phyloP scores from a whole-genome alignment of 1,140 invertebrate species.

The Hylaeus anthracinus region DNA sequence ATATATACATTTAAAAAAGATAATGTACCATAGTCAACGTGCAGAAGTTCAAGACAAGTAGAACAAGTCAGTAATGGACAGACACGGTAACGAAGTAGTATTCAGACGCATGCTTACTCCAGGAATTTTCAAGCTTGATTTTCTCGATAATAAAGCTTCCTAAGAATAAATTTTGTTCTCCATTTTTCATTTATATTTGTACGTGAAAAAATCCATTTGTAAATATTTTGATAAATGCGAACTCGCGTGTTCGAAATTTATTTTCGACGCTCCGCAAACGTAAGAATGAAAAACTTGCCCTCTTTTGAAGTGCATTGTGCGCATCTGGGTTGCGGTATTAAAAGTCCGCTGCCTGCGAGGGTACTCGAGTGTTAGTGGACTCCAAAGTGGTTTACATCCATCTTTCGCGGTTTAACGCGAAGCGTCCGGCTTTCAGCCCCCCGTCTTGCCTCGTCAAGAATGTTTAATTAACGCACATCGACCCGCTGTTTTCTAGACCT shows the following conservation, averaged over 20 bases:
- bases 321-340: constrained; percentile 1
- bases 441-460: constrained; percentile 48
- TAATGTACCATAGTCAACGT: no score
- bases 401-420: constrained; percentile 37
- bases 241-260: neutral
- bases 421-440: constrained; percentile 38
- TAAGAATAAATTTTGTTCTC: no score
- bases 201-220: no score
- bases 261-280: no score
- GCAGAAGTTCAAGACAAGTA: no score
- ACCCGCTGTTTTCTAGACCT: constrained; percentile 50
- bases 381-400: constrained; percentile 44
- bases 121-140: no score
- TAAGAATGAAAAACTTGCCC: neutral
- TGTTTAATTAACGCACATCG: constrained; percentile 67
- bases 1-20: no score
- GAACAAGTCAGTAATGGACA: no score
- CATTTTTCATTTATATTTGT: no score
- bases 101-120: no score
- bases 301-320: neutral
- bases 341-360: constrained; percentile 17
- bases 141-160: no score
- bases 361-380: constrained; percentile 2
- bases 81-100: no score
- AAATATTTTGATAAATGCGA: neutral